phyloP scores from a whole-genome alignment of 1,140 invertebrate genomes.

The Calliopsis andreniformis region DNA sequence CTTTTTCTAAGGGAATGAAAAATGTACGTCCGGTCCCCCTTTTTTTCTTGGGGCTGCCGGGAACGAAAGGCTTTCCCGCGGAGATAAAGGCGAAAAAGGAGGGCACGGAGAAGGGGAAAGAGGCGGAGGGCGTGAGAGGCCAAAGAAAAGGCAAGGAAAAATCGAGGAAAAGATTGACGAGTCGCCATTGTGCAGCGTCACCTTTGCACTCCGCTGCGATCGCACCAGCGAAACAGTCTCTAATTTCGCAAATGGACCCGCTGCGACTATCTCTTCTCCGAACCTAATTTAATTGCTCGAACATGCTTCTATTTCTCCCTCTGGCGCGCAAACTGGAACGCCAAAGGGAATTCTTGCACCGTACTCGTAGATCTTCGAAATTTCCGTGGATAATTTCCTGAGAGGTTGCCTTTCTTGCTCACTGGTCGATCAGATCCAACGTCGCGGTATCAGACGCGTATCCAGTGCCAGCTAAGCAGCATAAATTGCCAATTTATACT shows the following conservation, averaged over 20 bases:
- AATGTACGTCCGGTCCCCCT: constrained; percentile 12
- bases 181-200: constrained; percentile 53
- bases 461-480: constrained; percentile 2
- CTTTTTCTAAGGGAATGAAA: constrained; percentile 55
- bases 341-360: no score
- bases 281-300: constrained; percentile 58
- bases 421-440: not conserved
- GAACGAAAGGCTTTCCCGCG: not conserved
- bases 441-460: not conserved
- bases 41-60: not conserved
- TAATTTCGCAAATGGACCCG: constrained; percentile 71
- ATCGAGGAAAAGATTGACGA: constrained; percentile 46
- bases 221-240: constrained; percentile 56
- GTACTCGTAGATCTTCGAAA: not conserved
- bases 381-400: no score
- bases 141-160: constrained; percentile 17
- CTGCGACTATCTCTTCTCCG: constrained; percentile 21
- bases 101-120: not conserved
- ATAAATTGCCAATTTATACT: constrained; percentile 36
- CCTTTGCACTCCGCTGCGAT: constrained; percentile 55
- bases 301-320: constrained; percentile 13
- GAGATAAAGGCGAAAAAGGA: constrained; percentile 1
- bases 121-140: not conserved
- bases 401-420: not conserved
- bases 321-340: not conserved